Evolutionary conservation across 2,797 vertebrate species (phyloP), one percentile per base, ranked within the genome.

Genomic region (Momotus momota): DNA sequence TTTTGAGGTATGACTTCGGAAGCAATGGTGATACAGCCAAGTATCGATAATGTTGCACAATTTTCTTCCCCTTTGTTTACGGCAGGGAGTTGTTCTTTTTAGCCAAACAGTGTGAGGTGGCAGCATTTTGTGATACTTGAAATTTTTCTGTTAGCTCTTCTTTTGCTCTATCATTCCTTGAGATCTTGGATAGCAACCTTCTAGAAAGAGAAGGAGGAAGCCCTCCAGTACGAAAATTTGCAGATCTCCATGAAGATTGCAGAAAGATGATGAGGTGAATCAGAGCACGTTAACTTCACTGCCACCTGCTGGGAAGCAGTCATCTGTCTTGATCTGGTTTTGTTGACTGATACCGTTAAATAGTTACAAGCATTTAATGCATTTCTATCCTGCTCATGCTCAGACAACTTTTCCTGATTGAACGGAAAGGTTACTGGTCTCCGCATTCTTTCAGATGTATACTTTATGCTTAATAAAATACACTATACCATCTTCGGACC

Each of bases 251-350:
- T 18, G 27, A 85, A 77, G 43, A 64, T 7, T 86, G 35, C 17
- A 83, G 48, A 70, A 85, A 31, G 72, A 61, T 61, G 12, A 19
- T 54, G 55, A 67, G 67, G 52, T 54, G 51, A 55, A 65, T 52
- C 48, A 40, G 27, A 73, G 66, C 74, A 57, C 21, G 7, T 74
- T 86, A 89, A 23, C 38, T 88, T 90, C 71, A 83, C 66, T 95
- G 91, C 81, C 91, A 94, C 58, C 95, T 96, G 79, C 91, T 94
- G 91, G 92, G 90, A 96, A 85, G 18, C 46, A 71, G 49, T 62
- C 3, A 35, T 80, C 89, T 79, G 81, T 41, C 72, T 85, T 75
- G 69, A 35, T 79, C 41, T 72, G 46, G 13, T 61, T 90, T 94
- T 91, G 55, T 75, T 64, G 80, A 75, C n/a, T 52, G 55, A 41